phyloP scores from a whole-genome alignment of 2,113 vertebrate genomes.

The Amphiprion percula region DNA sequence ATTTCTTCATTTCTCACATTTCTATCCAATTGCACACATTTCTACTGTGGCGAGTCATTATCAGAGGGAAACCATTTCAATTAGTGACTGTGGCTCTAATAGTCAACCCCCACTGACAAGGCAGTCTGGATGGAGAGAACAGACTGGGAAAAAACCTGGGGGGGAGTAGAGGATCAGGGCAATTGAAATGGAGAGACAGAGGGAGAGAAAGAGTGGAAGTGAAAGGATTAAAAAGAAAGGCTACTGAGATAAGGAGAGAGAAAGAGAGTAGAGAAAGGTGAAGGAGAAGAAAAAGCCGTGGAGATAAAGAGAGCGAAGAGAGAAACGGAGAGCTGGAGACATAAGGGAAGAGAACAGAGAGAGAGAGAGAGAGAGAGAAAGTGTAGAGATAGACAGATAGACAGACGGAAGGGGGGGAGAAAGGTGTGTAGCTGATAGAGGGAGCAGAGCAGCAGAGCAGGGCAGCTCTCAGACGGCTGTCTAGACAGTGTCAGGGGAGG shows the following conservation, averaged over 20 bases:
- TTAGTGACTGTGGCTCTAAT: constrained; percentile 66
- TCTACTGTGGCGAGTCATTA: constrained; percentile 47
- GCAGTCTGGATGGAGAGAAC: constrained; percentile 55
- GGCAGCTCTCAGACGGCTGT: constrained; percentile 81
- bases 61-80: constrained; percentile 71
- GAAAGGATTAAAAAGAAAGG: constrained; percentile 54
- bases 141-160: constrained; percentile 20
- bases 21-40: constrained; percentile 56
- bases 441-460: constrained; percentile 75
- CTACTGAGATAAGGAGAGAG: constrained; percentile 47
- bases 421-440: constrained; percentile 66
- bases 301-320: constrained; percentile 22
- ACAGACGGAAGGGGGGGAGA: constrained; percentile 35
- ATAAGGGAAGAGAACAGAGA: constrained; percentile 4
- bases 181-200: constrained; percentile 48
- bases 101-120: constrained; percentile 62
- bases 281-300: constrained; percentile 17
- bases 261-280: constrained; percentile 29
- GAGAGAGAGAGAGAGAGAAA: constrained; percentile 6
- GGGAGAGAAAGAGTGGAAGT: constrained; percentile 34
- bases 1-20: constrained; percentile 45
- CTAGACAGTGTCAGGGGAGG: constrained; percentile 83
- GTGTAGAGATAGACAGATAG: constrained; percentile 43
- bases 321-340: constrained; percentile 12
- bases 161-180: constrained; percentile 24